phyloP scores from a whole-genome alignment of 1,140 invertebrate species.

The Caerostris darwini region DNA sequence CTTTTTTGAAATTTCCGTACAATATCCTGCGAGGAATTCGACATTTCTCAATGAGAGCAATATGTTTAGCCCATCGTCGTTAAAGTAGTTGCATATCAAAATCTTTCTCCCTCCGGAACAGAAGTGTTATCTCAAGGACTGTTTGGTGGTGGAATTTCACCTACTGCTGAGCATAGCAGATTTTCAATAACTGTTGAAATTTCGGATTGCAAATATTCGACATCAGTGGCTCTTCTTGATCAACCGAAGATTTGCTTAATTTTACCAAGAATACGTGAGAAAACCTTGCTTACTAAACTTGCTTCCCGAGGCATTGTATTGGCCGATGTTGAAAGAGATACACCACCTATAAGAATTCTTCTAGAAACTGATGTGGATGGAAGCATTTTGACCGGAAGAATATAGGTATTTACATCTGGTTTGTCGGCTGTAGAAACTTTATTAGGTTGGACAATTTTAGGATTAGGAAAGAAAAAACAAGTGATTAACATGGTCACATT shows the following conservation, averaged over 20 bases:
- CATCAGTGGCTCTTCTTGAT: slow-evolving; percentile 30
- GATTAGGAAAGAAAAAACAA: background rate
- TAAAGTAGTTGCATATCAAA: slow-evolving; percentile 21
- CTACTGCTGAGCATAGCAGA: slow-evolving; percentile 43
- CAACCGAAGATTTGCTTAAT: slow-evolving; percentile 59
- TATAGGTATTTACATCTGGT: slow-evolving; percentile 8
- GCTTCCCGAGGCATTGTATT: slow-evolving; percentile 7
- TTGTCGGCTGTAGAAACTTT: slow-evolving; percentile 37
- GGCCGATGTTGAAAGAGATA: slow-evolving; percentile 40
- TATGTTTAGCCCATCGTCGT: no score
- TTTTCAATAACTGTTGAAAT: slow-evolving; percentile 27
- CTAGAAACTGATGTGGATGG: slow-evolving; percentile 56
- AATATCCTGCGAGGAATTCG: no score
- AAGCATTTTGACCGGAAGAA: slow-evolving; percentile 57
- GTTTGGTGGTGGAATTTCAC: slow-evolving; percentile 51
- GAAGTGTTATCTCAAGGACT: slow-evolving; percentile 63
- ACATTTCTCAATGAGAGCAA: no score
- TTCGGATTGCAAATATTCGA: slow-evolving; percentile 42
- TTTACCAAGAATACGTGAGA: background rate
- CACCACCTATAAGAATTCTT: slow-evolving; percentile 44
- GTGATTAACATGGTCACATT: slow-evolving; percentile 6
- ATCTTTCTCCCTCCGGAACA: slow-evolving; percentile 15
- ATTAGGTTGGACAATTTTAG: slow-evolving; percentile 66
- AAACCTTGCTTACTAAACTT: slow-evolving; percentile 16
- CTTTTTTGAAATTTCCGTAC: no score